Evolutionary conservation across 1,140 invertebrate genomes (phyloP).

Genomic region (Campoletis sonorensis): DNA sequence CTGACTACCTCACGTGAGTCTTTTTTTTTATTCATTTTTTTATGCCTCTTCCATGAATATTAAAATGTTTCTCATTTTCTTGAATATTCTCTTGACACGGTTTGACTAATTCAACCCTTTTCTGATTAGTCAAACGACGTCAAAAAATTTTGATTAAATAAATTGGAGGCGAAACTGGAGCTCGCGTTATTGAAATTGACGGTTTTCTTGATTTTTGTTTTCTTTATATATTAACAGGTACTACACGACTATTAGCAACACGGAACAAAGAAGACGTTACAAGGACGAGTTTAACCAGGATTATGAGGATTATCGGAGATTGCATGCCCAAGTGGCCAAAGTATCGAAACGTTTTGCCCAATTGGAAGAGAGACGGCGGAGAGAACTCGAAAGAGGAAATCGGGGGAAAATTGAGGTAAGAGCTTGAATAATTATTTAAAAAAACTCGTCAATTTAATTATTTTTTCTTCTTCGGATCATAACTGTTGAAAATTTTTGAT

Average conservation of each 20-base stretch:
- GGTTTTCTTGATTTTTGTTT: too few relatives aligned
- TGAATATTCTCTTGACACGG: too few relatives aligned
- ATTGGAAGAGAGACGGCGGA: slow-evolving; percentile 82
- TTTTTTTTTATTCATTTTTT: slow-evolving; percentile 40
- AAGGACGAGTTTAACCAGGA: slow-evolving; percentile 92
- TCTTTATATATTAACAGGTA: slow-evolving; percentile 76
- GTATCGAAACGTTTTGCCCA: slow-evolving; percentile 87
- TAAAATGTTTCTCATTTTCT: slow-evolving; percentile 11
- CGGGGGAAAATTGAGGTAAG: slow-evolving; percentile 76
- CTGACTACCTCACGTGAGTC: slow-evolving; percentile 79
- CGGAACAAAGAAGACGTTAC: slow-evolving; percentile 88
- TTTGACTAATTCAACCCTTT: too few relatives aligned
- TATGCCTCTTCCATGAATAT: too few relatives aligned
- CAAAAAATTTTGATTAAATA: too few relatives aligned
- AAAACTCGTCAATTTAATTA: too few relatives aligned
- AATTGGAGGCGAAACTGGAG: too few relatives aligned
- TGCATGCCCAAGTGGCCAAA: slow-evolving; percentile 86
- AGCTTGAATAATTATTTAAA: background rate
- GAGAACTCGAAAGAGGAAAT: slow-evolving; percentile 71
- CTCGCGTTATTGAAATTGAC: too few relatives aligned
- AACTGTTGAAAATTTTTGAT: slow-evolving; percentile 34
- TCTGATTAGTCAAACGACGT: too few relatives aligned
- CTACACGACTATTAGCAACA: slow-evolving; percentile 86
- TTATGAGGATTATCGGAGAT: slow-evolving; percentile 88
- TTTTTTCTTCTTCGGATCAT: background rate